Evolutionary conservation across 2,113 vertebrate species (phyloP).

Genomic region (Smithornis capensis): DNA sequence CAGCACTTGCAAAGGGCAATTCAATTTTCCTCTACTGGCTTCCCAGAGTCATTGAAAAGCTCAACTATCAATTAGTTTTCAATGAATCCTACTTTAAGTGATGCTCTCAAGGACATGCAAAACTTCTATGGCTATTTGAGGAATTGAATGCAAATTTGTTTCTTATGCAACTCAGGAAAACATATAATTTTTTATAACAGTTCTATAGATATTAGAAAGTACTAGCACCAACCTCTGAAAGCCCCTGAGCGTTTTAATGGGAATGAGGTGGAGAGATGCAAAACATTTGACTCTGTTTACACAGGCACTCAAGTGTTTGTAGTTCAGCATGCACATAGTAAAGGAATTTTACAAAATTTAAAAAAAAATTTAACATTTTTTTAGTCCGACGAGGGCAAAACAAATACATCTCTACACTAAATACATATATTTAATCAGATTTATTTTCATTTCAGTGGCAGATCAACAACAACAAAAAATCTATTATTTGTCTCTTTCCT

Average conservation of each 20-base stretch:
- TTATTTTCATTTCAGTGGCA: not conserved
- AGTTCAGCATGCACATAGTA: not conserved
- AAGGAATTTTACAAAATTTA: not conserved
- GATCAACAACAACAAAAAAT: not conserved
- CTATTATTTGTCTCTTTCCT: not conserved
- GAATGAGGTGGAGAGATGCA: not conserved
- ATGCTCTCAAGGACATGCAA: not conserved
- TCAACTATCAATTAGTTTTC: not conserved
- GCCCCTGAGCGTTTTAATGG: not conserved
- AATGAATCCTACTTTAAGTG: not conserved
- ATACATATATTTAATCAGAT: not conserved
- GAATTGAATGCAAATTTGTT: constrained; percentile 39
- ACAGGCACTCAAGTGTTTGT: not conserved
- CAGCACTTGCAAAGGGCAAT: not conserved
- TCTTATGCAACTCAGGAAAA: not conserved
- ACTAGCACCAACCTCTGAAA: not conserved
- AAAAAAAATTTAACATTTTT: not conserved
- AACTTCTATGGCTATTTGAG: not conserved
- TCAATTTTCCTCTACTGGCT: constrained; percentile 13
- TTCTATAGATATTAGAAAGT: not conserved
- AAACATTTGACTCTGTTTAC: not conserved
- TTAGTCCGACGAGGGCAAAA: rapidly evolving
- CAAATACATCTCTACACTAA: not conserved
- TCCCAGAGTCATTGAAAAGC: not conserved
- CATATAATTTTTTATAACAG: not conserved